phyloP scores from a whole-genome alignment of 2,888 invertebrate genomes.

The Poecilus cupreus region DNA sequence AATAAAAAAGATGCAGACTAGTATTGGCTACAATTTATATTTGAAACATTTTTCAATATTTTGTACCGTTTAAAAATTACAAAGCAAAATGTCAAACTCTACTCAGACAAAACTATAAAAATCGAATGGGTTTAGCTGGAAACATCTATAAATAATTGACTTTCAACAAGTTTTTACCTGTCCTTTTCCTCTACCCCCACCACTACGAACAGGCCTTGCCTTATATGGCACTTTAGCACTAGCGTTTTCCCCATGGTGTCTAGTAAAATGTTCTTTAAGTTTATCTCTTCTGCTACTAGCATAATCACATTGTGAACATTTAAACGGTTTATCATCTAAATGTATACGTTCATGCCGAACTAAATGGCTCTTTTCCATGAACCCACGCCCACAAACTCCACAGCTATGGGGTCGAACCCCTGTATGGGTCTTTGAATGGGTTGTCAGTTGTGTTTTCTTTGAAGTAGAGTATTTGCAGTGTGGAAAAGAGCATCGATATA shows the following conservation, averaged over 20 bases:
- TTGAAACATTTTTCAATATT: too few relatives aligned
- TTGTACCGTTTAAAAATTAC: too few relatives aligned
- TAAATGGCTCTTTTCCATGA: slow-evolving; percentile 81
- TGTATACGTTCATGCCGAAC: slow-evolving; percentile 81
- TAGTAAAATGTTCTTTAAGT: slow-evolving; percentile 76
- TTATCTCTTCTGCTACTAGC: slow-evolving; percentile 80
- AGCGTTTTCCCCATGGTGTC: slow-evolving; percentile 74
- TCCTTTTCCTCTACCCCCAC: slow-evolving; percentile 66
- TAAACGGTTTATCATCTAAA: slow-evolving; percentile 78
- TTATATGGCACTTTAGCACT: slow-evolving; percentile 75
- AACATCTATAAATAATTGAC: neutral
- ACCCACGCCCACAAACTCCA: slow-evolving; percentile 77
- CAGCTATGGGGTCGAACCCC: slow-evolving; percentile 75
- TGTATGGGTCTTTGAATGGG: slow-evolving; percentile 80
- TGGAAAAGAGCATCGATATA: slow-evolving; percentile 78
- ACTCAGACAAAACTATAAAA: too few relatives aligned
- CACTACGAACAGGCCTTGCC: slow-evolving; percentile 71
- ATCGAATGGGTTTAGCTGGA: too few relatives aligned
- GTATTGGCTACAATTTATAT: too few relatives aligned
- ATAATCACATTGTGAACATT: slow-evolving; percentile 80
- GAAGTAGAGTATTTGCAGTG: slow-evolving; percentile 79
- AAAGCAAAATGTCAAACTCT: too few relatives aligned
- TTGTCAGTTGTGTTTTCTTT: slow-evolving; percentile 79
- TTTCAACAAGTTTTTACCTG: slow-evolving; percentile 63
- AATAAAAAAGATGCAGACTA: too few relatives aligned